Base-by-base conservation (phyloP, 2,113 vertebrate genomes). In the Halcyon malimbica region DNA sequence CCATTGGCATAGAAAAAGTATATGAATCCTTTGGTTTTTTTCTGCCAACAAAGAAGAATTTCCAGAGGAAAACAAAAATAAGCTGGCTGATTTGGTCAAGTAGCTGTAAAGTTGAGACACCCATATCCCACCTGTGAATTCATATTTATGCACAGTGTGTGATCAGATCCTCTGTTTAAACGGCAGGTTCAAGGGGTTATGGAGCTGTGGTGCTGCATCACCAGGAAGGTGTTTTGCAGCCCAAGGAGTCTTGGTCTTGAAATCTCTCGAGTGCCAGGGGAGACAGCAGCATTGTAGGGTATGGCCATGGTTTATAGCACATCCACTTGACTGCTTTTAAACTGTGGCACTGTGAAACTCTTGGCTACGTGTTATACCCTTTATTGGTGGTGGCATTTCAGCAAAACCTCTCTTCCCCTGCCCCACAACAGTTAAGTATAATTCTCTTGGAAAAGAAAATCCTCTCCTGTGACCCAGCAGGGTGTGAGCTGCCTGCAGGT, bases 181-280 rank as follows among this genome's bases (percentile, higher is more conserved):
- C 69, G 64, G 70, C 1, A 0, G 17, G 19, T n/a, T 81, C 18
- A 16, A 39, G 51, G 17, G 15, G 23, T 57, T 62, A 17, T 16
- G 37, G 41, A 69, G 16, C 82, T 79, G 53, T 2, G 2, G 39
- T 35, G 24, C 11, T 54, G 59, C 19, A 60, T 37, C 41, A 54
- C 29, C 48, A 67, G 41, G 19, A 71, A 59, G 19, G 31, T 70
- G 24, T 67, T 85, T 53, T 76, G 44, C 82, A 79, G 67, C 50
- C n/a, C 2, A 8, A 44, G 15, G 44, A 53, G n/a, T 50, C 60
- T 69, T 65, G 29, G 48, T 92, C 79, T 69, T 57, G 19, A 65
- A 65, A 73, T 16, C 12, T 39, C 11, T 51, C 0, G 0, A 39
- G 44, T 60, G 41, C 63, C 46, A 44, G 46, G 13, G 11, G 10